Evolutionary conservation across 2,797 vertebrate species (phyloP).

Genomic region (Mormyrus proboscirostris): DNA sequence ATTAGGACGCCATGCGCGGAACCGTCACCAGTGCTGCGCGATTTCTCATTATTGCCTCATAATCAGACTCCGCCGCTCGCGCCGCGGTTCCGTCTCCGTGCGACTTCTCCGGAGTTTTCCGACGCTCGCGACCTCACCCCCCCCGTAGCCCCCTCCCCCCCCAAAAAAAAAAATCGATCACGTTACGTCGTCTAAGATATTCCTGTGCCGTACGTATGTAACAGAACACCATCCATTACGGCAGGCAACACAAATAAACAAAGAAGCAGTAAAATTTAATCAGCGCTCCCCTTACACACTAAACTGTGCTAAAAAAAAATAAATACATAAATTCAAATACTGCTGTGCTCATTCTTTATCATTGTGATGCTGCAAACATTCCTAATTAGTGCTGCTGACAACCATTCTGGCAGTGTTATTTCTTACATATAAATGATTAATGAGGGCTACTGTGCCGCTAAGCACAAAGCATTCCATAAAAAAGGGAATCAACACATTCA

Average conservation of each 20-base stretch:
- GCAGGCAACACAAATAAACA: not conserved
- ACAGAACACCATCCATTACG: not conserved
- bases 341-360: not conserved
- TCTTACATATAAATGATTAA: conserved; percentile 12
- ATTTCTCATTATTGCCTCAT: conserved; percentile 24
- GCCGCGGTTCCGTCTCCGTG: not conserved
- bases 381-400: not conserved
- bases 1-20: conserved; percentile 7
- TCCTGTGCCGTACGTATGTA: not conserved
- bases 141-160: not conserved
- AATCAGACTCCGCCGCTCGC: conserved; percentile 6
- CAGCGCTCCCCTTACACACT: not conserved
- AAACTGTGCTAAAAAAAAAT: not conserved
- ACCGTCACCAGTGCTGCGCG: not conserved
- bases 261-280: not conserved
- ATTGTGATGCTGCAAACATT: not conserved
- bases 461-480: not conserved
- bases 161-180: not conserved
- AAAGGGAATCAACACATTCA: conserved; percentile 7
- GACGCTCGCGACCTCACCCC: not conserved
- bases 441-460: not conserved
- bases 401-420: not conserved
- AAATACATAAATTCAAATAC: not conserved
- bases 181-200: not conserved
- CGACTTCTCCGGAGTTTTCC: not conserved